These are phyloP conservation scores for Euwallacea similis DNA, from an alignment of 1,140 invertebrate genomes.

Conservation along the genomic window DNA sequence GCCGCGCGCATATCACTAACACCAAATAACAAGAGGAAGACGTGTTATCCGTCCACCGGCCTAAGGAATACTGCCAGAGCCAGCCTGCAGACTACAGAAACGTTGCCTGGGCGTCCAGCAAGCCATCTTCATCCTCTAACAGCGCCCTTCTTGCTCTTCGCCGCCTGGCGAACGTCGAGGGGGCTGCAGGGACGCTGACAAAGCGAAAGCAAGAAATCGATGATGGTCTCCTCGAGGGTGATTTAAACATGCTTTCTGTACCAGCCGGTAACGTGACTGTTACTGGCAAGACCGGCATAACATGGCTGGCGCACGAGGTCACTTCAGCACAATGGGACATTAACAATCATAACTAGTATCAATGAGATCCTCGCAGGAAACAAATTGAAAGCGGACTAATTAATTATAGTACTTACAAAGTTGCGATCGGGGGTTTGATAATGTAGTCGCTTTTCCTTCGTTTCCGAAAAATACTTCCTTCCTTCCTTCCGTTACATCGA, in stretches of 20 bases:
- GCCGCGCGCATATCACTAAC: slow-evolving; percentile 19
- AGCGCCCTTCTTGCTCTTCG: slow-evolving; percentile 34
- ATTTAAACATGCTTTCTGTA: neutral
- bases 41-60: slow-evolving; percentile 32
- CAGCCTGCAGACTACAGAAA: slow-evolving; percentile 29
- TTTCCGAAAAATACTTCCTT: neutral
- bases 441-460: neutral
- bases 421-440: too few relatives aligned
- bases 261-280: neutral
- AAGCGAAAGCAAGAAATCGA: slow-evolving; percentile 32
- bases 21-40: slow-evolving; percentile 30
- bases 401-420: too few relatives aligned
- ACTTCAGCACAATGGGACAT: too few relatives aligned
- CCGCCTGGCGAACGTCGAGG: slow-evolving; percentile 21
- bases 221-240: slow-evolving; percentile 20
- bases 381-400: too few relatives aligned
- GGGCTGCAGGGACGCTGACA: slow-evolving; percentile 24
- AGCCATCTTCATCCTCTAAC: slow-evolving; percentile 28
- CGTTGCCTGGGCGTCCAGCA: slow-evolving; percentile 29
- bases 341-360: too few relatives aligned
- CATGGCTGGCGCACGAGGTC: too few relatives aligned
- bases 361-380: too few relatives aligned
- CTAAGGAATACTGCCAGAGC: slow-evolving; percentile 34
- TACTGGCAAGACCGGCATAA: neutral
- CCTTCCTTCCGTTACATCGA: neutral